Evolutionary conservation across 2,113 vertebrate species (phyloP).

Genomic region (Okapia johnstoni): DNA sequence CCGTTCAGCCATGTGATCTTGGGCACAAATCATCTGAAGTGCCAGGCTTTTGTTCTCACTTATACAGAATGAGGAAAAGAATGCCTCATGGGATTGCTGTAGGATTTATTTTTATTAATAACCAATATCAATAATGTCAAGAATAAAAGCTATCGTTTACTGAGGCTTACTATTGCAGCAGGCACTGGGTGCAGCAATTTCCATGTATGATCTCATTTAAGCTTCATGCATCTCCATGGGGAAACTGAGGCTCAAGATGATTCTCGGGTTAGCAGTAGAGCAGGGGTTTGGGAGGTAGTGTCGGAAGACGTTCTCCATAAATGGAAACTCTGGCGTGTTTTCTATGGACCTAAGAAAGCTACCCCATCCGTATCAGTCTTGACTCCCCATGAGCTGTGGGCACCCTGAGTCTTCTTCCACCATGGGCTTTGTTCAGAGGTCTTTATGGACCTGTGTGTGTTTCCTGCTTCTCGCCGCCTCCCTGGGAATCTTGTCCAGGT

Average conservation of each 20-base stretch:
- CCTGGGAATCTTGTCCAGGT: not conserved
- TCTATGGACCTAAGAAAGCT: not conserved
- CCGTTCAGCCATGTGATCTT: not conserved
- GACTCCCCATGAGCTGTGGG: fast-evolving
- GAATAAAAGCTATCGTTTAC: not conserved
- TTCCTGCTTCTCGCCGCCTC: not conserved
- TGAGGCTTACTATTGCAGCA: not conserved
- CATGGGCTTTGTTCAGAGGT: not conserved
- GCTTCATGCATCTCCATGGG: not conserved
- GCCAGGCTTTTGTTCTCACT: not conserved
- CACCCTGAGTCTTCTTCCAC: not conserved
- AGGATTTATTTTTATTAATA: not conserved
- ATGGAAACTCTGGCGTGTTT: fast-evolving
- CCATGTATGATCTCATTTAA: not conserved
- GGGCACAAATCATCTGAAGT: not conserved
- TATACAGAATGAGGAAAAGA: not conserved
- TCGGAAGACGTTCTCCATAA: fast-evolving
- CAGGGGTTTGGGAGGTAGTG: not conserved
- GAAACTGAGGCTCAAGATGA: not conserved
- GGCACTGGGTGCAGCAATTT: not conserved
- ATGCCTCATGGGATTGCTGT: not conserved
- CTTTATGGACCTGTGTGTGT: not conserved
- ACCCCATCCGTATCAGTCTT: fast-evolving
- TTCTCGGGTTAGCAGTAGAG: fast-evolving
- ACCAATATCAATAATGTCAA: not conserved